These are phyloP conservation scores for Anoplopoma fimbria DNA, from an alignment of 2,113 vertebrate species.

Conservation along the genomic window DNA sequence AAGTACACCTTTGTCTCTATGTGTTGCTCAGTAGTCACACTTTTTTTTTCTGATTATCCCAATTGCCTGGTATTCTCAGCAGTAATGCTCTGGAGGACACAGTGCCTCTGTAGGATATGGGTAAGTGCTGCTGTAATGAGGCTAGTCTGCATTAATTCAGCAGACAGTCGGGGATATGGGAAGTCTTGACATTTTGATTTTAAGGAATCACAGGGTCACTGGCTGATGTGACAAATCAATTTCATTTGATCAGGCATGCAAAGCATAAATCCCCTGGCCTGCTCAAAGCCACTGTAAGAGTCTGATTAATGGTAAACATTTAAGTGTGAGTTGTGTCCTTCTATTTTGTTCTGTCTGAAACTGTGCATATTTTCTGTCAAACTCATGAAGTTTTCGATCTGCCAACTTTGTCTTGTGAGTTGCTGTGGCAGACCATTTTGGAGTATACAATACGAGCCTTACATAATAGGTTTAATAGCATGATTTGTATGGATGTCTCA, in stretches of 20 bases:
- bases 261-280: conserved; percentile 23
- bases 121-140: conserved; percentile 73
- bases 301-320: conserved; percentile 67
- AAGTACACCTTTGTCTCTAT: conserved; percentile 13
- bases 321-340: conserved; percentile 11
- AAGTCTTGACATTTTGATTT: conserved; percentile 81
- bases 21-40: conserved; percentile 25
- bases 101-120: conserved; percentile 52
- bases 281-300: conserved; percentile 24
- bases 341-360: neutral
- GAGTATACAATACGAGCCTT: neutral
- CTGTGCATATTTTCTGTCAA: neutral
- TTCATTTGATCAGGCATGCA: conserved; percentile 66
- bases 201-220: conserved; percentile 67
- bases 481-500: neutral
- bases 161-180: conserved; percentile 63
- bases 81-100: conserved; percentile 52
- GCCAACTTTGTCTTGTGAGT: conserved; percentile 18
- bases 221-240: conserved; percentile 73
- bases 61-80: conserved; percentile 45
- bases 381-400: conserved; percentile 14
- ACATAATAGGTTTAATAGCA: conserved; percentile 14
- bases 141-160: conserved; percentile 72
- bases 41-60: conserved; percentile 22
- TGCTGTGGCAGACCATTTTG: conserved; percentile 11